These are phyloP conservation scores for Enteromius anoplus DNA, from an alignment of 2,797 vertebrate genomes.

Conservation along the genomic window DNA sequence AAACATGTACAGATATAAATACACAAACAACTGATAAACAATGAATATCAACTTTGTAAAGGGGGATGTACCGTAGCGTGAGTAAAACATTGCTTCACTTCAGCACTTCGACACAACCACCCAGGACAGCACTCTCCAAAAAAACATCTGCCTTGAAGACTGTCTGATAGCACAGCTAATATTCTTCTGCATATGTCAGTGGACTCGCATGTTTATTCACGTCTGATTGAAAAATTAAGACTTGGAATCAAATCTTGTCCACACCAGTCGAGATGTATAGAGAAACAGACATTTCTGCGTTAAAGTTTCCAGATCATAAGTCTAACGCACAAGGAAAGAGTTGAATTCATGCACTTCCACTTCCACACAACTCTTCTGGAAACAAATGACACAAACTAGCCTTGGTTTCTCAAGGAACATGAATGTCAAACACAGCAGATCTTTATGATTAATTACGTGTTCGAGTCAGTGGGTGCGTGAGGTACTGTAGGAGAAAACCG, in stretches of 20 bases:
- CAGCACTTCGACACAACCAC: constrained; percentile 63
- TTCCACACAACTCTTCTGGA: constrained; percentile 59
- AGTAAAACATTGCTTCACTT: constrained; percentile 68
- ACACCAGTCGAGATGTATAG: constrained; percentile 49
- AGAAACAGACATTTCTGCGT: constrained; percentile 51
- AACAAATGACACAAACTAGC: constrained; percentile 56
- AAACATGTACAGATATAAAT: constrained; percentile 28
- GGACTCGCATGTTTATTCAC: constrained; percentile 45
- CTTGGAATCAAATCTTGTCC: constrained; percentile 52
- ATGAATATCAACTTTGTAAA: constrained; percentile 39
- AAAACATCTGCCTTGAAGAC: constrained; percentile 11
- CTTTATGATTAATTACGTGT: constrained; percentile 51
- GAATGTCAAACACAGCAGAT: constrained; percentile 57
- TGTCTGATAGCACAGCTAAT: neutral
- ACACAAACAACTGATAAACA: constrained; percentile 37
- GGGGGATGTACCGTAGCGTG: constrained; percentile 56
- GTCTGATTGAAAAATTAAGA: constrained; percentile 54
- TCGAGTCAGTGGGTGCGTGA: constrained; percentile 40
- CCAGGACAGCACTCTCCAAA: constrained; percentile 6
- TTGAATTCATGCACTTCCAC: constrained; percentile 22
- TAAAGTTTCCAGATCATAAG: constrained; percentile 51
- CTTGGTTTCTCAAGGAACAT: constrained; percentile 51
- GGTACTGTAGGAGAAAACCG: constrained; percentile 7
- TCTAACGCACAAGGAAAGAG: constrained; percentile 49
- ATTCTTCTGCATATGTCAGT: constrained; percentile 30